These are phyloP conservation scores for Lepus oiostolus DNA, from an alignment of 2,797 vertebrate species.

Conservation along the genomic window DNA sequence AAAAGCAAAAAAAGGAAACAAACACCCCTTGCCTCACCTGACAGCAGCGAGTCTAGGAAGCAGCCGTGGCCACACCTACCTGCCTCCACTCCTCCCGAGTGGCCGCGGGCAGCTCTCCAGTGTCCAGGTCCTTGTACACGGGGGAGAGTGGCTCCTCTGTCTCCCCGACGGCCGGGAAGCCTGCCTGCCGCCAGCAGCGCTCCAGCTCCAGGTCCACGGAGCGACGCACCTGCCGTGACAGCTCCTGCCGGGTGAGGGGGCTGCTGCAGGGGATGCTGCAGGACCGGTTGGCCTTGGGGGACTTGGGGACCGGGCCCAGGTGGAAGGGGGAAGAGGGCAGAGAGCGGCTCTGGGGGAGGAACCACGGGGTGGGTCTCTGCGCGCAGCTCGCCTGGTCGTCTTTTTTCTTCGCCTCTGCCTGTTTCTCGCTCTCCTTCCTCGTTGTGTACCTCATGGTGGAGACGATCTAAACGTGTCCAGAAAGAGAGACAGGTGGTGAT, in stretches of 20 bases:
- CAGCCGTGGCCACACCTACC: constrained; percentile 81
- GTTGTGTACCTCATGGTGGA: constrained; percentile 92
- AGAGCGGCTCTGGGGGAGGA: constrained; percentile 83
- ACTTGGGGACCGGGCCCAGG: constrained; percentile 29
- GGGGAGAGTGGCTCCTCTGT: constrained; percentile 73
- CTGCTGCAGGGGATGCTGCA: constrained; percentile 71
- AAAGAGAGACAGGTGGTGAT: not conserved
- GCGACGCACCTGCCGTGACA: constrained; percentile 79
- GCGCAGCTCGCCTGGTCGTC: not conserved
- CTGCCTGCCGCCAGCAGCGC: constrained; percentile 88
- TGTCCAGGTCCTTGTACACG: constrained; percentile 75
- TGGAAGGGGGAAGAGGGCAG: constrained; percentile 70
- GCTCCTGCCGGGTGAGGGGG: constrained; percentile 74
- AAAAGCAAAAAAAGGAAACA: too few relatives aligned
- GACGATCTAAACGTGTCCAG: constrained; percentile 89
- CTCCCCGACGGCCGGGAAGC: constrained; percentile 83
- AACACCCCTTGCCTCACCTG: not conserved
- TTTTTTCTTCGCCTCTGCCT: constrained; percentile 55
- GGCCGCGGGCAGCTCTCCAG: constrained; percentile 69
- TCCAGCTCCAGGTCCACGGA: constrained; percentile 91
- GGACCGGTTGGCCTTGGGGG: constrained; percentile 69
- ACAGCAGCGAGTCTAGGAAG: not conserved
- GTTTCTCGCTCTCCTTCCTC: constrained; percentile 71
- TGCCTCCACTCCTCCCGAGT: constrained; percentile 89
- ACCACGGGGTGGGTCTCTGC: constrained; percentile 7